phyloP scores from a whole-genome alignment of 2,113 vertebrate species.

The Corythornis vintsioides region DNA sequence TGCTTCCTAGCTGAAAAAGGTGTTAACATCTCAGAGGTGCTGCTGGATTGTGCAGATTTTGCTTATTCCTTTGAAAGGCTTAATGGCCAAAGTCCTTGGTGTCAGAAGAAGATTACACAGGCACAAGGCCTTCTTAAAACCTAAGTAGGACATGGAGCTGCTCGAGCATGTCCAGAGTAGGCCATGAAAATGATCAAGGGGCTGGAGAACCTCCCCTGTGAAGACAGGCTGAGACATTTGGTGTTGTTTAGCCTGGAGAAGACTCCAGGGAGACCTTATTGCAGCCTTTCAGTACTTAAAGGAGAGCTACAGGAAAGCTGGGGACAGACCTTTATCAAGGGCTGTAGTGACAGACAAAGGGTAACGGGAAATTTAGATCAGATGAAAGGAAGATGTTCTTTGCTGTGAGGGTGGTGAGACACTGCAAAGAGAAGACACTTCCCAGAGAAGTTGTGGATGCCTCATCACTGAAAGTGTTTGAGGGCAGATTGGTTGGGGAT shows the following conservation, averaged over 20 bases:
- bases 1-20: accelerated
- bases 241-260: neutral
- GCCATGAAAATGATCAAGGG: neutral
- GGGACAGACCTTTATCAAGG: neutral
- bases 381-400: neutral
- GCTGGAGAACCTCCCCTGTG: neutral
- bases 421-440: neutral
- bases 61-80: neutral
- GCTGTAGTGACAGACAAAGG: neutral
- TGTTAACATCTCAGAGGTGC: neutral
- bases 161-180: neutral
- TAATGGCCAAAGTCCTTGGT: neutral
- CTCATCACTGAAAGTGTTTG: neutral
- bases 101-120: neutral
- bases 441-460: neutral
- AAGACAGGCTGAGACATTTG: neutral
- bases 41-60: neutral
- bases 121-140: neutral
- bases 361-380: neutral
- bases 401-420: neutral
- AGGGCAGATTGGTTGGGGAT: neutral
- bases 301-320: neutral
- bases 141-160: neutral
- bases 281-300: neutral
- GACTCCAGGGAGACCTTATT: neutral